Percentiles rank a stretch among this genome's conserved stretches.
Evolutionary conservation across 2,888 invertebrate species (phyloP).

Genomic region (Lochmaea crataegi): DNA sequence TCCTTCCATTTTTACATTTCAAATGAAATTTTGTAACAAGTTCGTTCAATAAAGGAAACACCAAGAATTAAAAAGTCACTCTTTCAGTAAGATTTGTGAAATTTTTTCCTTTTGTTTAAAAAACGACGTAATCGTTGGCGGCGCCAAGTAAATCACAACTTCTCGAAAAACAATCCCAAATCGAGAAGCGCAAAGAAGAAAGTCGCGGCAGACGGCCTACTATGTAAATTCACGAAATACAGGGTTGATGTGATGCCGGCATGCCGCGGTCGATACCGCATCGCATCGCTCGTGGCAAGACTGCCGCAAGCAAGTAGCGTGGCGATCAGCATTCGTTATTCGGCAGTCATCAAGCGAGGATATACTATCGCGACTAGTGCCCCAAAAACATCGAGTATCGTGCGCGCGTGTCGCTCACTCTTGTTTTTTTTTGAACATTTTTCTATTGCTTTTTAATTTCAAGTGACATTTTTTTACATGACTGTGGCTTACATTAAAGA

Average conservation of each 20-base stretch:
- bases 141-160: slow-evolving; percentile 41
- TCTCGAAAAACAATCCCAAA: slow-evolving; percentile 40
- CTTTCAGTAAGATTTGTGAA: not conserved
- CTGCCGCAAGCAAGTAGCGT: slow-evolving; percentile 57
- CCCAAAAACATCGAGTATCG: slow-evolving; percentile 38
- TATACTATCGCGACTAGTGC: slow-evolving; percentile 28
- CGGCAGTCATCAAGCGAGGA: slow-evolving; percentile 49
- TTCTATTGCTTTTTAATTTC: not conserved
- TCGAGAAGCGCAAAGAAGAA: slow-evolving; percentile 36
- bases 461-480: not conserved
- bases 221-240: slow-evolving; percentile 56
- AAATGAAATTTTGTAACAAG: not conserved
- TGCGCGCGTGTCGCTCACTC: slow-evolving; percentile 26
- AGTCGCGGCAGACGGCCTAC: slow-evolving; percentile 44
- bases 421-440: not conserved
- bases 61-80: not conserved
- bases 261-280: slow-evolving; percentile 55
- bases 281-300: slow-evolving; percentile 55
- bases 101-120: not conserved
- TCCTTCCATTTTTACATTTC: not conserved
- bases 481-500: not conserved
- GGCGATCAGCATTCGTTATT: slow-evolving; percentile 55
- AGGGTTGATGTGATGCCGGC: slow-evolving; percentile 50
- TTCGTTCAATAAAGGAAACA: not conserved
- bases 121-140: slow-evolving; percentile 13